Evolutionary conservation across 64 coral and sea anemone species (phyloP).

Genomic region (Porites lutea): DNA sequence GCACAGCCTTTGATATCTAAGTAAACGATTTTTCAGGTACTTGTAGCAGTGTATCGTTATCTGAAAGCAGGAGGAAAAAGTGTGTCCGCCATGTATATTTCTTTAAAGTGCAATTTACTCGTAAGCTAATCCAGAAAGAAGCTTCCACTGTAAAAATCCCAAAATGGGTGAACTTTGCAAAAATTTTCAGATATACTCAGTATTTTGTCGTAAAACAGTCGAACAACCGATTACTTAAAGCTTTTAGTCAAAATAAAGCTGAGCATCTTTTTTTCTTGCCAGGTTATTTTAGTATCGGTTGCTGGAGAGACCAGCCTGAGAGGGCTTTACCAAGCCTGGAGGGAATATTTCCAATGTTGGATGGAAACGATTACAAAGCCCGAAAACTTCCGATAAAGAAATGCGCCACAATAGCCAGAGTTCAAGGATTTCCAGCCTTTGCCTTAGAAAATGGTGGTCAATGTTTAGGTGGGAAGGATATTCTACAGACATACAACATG

Average conservation of each 20-base stretch:
- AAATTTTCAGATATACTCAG: no score
- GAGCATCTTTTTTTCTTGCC: background rate
- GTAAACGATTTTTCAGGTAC: no score
- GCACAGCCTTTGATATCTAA: no score
- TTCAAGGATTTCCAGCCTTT: slow-evolving; percentile 89
- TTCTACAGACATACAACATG: slow-evolving; percentile 87
- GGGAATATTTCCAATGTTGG: slow-evolving; percentile 88
- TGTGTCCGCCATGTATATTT: no score
- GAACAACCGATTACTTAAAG: background rate
- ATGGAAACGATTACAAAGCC: slow-evolving; percentile 83
- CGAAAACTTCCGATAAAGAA: slow-evolving; percentile 84
- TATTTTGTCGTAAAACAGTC: no score
- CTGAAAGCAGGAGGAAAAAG: no score
- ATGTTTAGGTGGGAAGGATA: slow-evolving; percentile 90
- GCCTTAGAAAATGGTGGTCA: slow-evolving; percentile 92
- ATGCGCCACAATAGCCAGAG: slow-evolving; percentile 79
- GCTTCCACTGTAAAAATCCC: no score
- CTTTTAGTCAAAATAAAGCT: background rate
- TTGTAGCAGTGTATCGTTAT: no score
- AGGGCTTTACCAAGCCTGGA: slow-evolving; percentile 82
- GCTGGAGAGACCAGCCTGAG: slow-evolving; percentile 92
- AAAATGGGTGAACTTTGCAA: no score
- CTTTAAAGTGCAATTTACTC: no score
- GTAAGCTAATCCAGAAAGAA: no score
- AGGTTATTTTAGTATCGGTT: slow-evolving; percentile 93